These are phyloP conservation scores for Erebia palarica DNA, from an alignment of 2,888 invertebrate species.

Conservation along the genomic window DNA sequence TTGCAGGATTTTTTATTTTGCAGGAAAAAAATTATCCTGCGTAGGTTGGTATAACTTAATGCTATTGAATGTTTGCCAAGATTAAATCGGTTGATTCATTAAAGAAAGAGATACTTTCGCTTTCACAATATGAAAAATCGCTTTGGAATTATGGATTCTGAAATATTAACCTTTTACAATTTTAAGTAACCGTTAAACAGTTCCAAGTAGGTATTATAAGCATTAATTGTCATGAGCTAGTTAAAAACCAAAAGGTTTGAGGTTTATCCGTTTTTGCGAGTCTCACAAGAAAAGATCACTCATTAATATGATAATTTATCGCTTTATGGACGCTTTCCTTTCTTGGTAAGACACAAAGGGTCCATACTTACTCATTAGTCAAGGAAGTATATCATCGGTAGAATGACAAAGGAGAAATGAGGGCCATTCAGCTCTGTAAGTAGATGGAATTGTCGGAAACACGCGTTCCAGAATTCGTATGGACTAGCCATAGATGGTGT, in stretches of 20 bases:
- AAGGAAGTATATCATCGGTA: not conserved
- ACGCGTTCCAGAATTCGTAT: too few relatives aligned
- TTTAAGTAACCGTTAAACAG: not conserved
- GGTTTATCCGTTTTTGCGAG: not conserved
- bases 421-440: not conserved
- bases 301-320: slow-evolving; percentile 9
- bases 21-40: too few relatives aligned
- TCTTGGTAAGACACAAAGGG: slow-evolving; percentile 14
- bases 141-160: not conserved
- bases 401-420: slow-evolving; percentile 6
- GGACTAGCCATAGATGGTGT: too few relatives aligned
- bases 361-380: not conserved
- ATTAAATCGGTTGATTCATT: too few relatives aligned
- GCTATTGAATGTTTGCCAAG: too few relatives aligned
- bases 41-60: too few relatives aligned
- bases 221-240: too few relatives aligned
- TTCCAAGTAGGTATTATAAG: not conserved
- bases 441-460: too few relatives aligned
- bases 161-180: not conserved
- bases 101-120: too few relatives aligned
- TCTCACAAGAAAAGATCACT: slow-evolving; percentile 8
- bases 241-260: not conserved
- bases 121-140: too few relatives aligned
- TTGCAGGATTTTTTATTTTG: too few relatives aligned
- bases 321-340: not conserved